Base-by-base conservation (phyloP, 2,113 vertebrate genomes). In the Oplegnathus fasciatus region DNA sequence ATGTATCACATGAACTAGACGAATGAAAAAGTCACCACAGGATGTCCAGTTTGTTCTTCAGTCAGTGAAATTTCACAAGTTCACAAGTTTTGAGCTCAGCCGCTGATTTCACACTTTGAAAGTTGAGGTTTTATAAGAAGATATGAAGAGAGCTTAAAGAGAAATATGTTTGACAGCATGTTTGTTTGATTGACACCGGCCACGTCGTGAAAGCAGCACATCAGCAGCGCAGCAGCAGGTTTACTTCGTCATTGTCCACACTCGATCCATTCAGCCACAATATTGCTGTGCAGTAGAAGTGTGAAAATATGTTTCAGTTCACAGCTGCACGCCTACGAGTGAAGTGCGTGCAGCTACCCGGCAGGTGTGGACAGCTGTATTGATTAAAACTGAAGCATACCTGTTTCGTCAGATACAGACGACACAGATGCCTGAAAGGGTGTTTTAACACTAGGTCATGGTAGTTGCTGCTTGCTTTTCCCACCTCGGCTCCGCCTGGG, bases 231-330 rank as follows among this genome's bases (percentile, higher is more conserved):
- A 26, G 44, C 65, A 69, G 69, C 50, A 50, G 44, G 42, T 62
- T 50, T 15, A n/a, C 44, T 64, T 52, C 0, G 20, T n/a, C 52
- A 28, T 17, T n/a, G 58, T 34, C 13, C 0, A 2, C 70, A 57
- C 8, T 37, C 14, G 58, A 34, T 66, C 3, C 1, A 1, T 13
- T 46, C 17, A 42, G 75, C 50, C 62, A 22, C 40, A 48, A 18
- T 28, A 20, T 5, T 48, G 62, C 34, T 30, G 32, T 28, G 3
- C 32, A 30, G 0, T 24, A 46, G 8, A 60, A 48, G 48, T 69
- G 54, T 70, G 57, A 61, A 40, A 71, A 6, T 52, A 62, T 61
- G 65, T 5, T 37, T 80, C 55, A 62, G 57, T 28, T 52, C 44
- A 46, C 66, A 26, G 76, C 14, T 10, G 20, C n/a, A 30, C 6